phyloP scores from a whole-genome alignment of 2,888 invertebrate species.

The Acleris emargana region DNA sequence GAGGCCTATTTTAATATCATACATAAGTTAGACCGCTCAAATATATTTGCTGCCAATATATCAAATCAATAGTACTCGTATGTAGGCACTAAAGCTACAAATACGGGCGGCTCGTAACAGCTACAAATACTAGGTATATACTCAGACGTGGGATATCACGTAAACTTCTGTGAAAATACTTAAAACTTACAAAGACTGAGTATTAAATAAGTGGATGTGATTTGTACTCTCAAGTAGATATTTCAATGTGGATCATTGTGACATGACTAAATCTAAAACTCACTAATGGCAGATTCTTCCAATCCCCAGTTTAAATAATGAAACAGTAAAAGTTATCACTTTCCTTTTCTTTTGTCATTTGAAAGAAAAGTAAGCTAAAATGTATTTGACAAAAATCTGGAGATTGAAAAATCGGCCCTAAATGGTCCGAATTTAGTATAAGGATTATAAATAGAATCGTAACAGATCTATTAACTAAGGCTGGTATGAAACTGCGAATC shows the following conservation, averaged over 20 bases:
- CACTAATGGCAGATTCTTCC: slow-evolving; percentile 42
- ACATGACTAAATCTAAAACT: slow-evolving; percentile 60
- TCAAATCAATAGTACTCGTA: neutral
- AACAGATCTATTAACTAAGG: slow-evolving; percentile 12
- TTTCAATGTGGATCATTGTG: slow-evolving; percentile 54
- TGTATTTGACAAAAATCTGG: too few relatives aligned
- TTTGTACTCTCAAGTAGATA: slow-evolving; percentile 67
- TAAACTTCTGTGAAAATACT: slow-evolving; percentile 37
- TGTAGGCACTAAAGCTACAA: neutral
- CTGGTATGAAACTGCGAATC: too few relatives aligned
- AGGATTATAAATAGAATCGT: slow-evolving; percentile 52
- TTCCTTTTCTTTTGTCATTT: too few relatives aligned
- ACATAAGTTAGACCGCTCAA: too few relatives aligned
- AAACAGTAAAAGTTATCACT: too few relatives aligned
- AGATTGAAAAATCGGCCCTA: slow-evolving; percentile 28
- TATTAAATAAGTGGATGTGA: slow-evolving; percentile 52
- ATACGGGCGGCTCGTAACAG: neutral
- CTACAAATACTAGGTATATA: slow-evolving; percentile 8
- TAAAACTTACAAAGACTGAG: slow-evolving; percentile 41
- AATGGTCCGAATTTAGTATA: slow-evolving; percentile 71
- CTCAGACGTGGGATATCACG: slow-evolving; percentile 24
- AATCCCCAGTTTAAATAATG: too few relatives aligned
- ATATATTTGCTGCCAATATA: too few relatives aligned
- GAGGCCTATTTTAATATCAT: too few relatives aligned
- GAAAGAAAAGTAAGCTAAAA: too few relatives aligned